Conservation (phyloP, 2,888 invertebrate species). For the Fragum whitleyi region DNA sequence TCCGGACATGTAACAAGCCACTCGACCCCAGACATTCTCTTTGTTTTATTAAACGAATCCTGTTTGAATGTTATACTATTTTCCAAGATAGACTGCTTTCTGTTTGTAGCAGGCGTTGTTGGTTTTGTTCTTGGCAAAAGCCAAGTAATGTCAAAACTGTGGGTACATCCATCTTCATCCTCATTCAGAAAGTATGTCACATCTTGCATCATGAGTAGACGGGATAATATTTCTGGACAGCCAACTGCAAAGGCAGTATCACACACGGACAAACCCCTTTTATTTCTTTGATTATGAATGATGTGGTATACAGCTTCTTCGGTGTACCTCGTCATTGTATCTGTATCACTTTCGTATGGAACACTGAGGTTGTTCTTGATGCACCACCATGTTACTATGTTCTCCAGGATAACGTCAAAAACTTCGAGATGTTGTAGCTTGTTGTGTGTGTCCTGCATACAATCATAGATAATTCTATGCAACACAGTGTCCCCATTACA, state of each 20-base stretch:
- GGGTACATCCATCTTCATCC: slow-evolving; percentile 19
- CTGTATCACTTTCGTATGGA: slow-evolving; percentile 70
- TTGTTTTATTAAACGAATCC: background rate
- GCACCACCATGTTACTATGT: slow-evolving; percentile 78
- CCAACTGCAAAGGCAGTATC: slow-evolving; percentile 72
- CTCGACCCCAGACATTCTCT: slow-evolving; percentile 74
- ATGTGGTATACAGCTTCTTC: slow-evolving; percentile 71
- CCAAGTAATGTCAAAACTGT: slow-evolving; percentile 77
- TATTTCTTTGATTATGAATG: slow-evolving; percentile 70
- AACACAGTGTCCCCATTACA: slow-evolving; percentile 76
- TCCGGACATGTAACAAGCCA: slow-evolving; percentile 70
- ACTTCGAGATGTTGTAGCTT: slow-evolving; percentile 65
- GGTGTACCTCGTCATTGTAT: slow-evolving; percentile 49
- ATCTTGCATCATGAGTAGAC: slow-evolving; percentile 59
- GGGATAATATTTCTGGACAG: slow-evolving; percentile 51
- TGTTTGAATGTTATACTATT: background rate
- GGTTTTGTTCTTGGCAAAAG: slow-evolving; percentile 72
- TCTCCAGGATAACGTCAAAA: slow-evolving; percentile 60
- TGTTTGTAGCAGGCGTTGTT: background rate
- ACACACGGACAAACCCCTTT: slow-evolving; percentile 71
- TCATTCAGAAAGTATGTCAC: slow-evolving; percentile 68
- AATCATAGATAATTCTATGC: slow-evolving; percentile 71
- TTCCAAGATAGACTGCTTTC: background rate
- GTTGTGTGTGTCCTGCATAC: slow-evolving; percentile 58
- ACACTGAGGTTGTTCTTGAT: slow-evolving; percentile 59